Conservation (phyloP, 1,140 invertebrate species). For the Linepithema humile region DNA sequence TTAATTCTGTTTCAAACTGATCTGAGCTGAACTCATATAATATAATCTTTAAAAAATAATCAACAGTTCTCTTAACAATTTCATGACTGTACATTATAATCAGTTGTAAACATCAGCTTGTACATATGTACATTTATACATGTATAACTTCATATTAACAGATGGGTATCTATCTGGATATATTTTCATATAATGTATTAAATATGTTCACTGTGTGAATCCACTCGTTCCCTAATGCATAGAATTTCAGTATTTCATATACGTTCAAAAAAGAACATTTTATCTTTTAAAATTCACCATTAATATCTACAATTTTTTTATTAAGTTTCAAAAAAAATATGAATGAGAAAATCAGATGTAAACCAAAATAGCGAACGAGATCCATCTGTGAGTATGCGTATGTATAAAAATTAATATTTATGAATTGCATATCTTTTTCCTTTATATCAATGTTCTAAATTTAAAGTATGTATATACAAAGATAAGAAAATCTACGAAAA, state of each 20-base stretch:
- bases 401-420: neutral
- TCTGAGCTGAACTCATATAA: conserved; percentile 36
- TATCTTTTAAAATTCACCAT: neutral
- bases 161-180: conserved; percentile 6
- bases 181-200: neutral
- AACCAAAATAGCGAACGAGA: no score
- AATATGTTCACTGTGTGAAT: conserved; percentile 10
- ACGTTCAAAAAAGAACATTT: neutral
- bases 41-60: conserved; percentile 60
- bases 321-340: no score
- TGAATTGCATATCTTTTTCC: conserved; percentile 2
- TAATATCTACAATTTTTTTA: conserved; percentile 3
- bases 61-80: conserved; percentile 35
- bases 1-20: conserved; percentile 14
- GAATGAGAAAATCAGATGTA: no score
- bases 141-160: conserved; percentile 18
- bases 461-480: neutral
- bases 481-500: neutral
- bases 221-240: neutral
- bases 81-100: conserved; percentile 7
- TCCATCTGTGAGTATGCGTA: neutral
- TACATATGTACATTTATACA: conserved; percentile 55
- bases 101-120: conserved; percentile 42
- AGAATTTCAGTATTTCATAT: neutral
- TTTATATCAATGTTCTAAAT: neutral